Evolutionary conservation across 1,140 invertebrate genomes (phyloP), one percentile per base, ranked within the genome.

Genomic region (Ganaspis sp.): DNA sequence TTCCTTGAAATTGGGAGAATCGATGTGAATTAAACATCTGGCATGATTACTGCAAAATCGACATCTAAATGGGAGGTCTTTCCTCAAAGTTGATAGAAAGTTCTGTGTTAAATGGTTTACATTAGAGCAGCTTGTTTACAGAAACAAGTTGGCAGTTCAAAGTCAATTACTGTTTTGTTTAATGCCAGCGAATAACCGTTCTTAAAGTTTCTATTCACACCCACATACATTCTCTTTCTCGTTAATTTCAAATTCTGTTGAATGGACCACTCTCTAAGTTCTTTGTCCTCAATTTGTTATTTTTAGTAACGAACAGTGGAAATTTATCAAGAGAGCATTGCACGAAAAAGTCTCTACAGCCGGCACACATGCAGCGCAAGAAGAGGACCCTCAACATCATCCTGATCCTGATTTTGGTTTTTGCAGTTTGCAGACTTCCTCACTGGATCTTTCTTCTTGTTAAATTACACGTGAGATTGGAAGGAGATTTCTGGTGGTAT

Each of bases 321-420:
- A 77, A 73, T 12, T 73, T 58, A 9, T 11, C 42, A 0, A 74
- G 53, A 72, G 23, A 53, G 12, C 12, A 29, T 64, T 34, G 15
- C 26, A 12, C 53, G 1, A 71, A 53, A 23, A 76, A 49, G 77
- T 29, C 81, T 70, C 77, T 80, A 70, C 75, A 73, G 6, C 73
- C 79, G 23, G 69, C 76, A 5, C 81, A 80, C 15, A 85, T 91
- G 34, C 82, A 89, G 26, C 86, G 92, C 0, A 93, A 93, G 78
- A 85, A 92, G 0, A 83, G 92, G 45, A 93, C 92, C 73, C 92
- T 93, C 70, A 91, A 90, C 53, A 86, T 93, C 0, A 92, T 93
- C 9, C 58, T 93, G 3, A 76, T 92, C 15, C 86, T 93, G 70
- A 93, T 93, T 81, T 74, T 91, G 0, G 84, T 90, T 4, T 93